Evolutionary conservation across 2,797 vertebrate species (phyloP), one percentile per base, ranked within the genome.

Genomic region (Euphonia xanthogaster): DNA sequence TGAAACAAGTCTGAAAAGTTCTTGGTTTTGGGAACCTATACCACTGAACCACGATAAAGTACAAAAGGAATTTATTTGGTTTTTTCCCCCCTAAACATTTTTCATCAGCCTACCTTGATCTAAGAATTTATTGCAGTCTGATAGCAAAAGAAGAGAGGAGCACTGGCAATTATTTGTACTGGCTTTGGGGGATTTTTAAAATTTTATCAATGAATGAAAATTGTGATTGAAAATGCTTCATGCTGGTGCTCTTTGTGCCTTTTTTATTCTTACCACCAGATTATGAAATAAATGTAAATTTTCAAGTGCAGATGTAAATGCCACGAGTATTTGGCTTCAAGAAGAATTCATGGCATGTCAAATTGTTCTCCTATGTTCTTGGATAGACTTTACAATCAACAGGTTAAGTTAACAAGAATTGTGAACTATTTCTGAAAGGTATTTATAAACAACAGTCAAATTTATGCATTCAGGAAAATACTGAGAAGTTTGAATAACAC

Each of bases 371-470:
- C 93, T 84, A 80, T 94, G 44, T 54, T 97, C 93, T 96, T 80
- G 57, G 89, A 94, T 94, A 96, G 88, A 87, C 97, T 97, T 97
- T 97, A 95, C 86, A 97, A 93, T 95, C 86, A 96, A 76, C 87
- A 96, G 86, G 81, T 97, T 96, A 94, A 93, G 89, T 94, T 93
- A 95, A 93, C 90, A 96, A 95, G 95, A 96, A 88, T 76, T 97
- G 87, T 97, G 92, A 97, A 97, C 97, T 97, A 89, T 84, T 95
- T 91, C 88, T 93, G 91, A 96, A 87, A 90, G 62, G 57, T 94
- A 93, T 96, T 97, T 97, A 96, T 96, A 98, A 98, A 97, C 94
- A 97, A 91, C 79, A 97, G 85, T 92, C 87, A 96, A 96, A 97
- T 84, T 94, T 79, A 84, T 84, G 81, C 96, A 88, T 92, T 51